Evolutionary conservation across 1,140 invertebrate genomes (phyloP).

Genomic region (Helicoverpa armigera): DNA sequence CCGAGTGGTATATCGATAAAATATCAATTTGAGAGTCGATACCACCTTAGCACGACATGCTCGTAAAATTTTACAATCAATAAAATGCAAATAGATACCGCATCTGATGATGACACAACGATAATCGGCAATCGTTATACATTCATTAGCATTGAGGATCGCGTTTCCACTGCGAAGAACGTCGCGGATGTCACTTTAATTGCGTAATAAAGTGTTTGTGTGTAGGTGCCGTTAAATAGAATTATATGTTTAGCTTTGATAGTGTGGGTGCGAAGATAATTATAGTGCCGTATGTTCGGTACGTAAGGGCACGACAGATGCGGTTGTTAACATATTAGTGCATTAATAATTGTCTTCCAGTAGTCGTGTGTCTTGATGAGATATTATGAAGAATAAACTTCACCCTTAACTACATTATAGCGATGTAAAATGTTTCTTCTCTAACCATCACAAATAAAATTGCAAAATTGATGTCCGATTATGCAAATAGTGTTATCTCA

Average conservation of each 20-base stretch:
- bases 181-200: constrained; percentile 33
- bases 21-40: constrained; percentile 76
- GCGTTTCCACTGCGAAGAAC: constrained; percentile 27
- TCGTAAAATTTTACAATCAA: constrained; percentile 75
- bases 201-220: constrained; percentile 33
- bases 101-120: constrained; percentile 66
- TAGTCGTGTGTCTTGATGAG: too few species aligned
- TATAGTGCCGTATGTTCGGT: neutral
- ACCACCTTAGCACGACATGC: constrained; percentile 65
- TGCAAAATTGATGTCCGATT: too few species aligned
- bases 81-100: constrained; percentile 75
- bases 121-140: constrained; percentile 66
- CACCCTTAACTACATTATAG: too few species aligned
- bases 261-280: constrained; percentile 10
- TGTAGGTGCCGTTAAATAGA: constrained; percentile 23
- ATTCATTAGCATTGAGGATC: constrained; percentile 61
- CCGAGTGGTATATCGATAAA: constrained; percentile 69
- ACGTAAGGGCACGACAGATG: neutral
- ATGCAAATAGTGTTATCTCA: too few species aligned
- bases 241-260: constrained; percentile 23
- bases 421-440: too few species aligned
- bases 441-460: too few species aligned
- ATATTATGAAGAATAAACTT: too few species aligned
- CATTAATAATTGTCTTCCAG: too few species aligned
- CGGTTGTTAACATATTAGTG: neutral